Base-by-base conservation (phyloP, 2,797 vertebrate genomes). In the Sebastes jordani region DNA sequence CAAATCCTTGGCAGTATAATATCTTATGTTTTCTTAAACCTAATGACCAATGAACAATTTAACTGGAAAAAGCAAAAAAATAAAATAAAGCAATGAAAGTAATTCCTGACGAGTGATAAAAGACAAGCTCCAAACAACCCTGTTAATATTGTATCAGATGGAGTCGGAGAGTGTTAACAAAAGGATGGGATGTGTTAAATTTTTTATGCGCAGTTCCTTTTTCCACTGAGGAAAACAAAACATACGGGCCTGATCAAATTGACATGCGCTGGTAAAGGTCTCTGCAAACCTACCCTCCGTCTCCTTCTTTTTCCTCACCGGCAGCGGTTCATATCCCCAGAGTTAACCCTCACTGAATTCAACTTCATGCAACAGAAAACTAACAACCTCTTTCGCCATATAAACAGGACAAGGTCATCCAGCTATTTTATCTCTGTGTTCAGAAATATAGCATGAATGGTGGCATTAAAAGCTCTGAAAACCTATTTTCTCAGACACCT, bases 71-170 rank as follows among this genome's bases (percentile, higher is more conserved):
- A 71, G 11, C 10, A 30, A 74, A 42, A 72, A 42, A 20, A 62
- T 11, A 38, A 30, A 74, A 54, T 34, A 34, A 34, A 11, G 32
- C 32, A 34, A 34, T 4, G 34, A 8, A 63, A 25, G 7, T 32
- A 9, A 56, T 56, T 66, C 75, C 59, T 70, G 16, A 34, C 11
- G 9, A 75, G 71, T 81, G 74, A 85, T 82, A 73, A 83, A 86
- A 87, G 46, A 74, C 61, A 27, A 60, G 70, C 66, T 84, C 67
- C 78, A 90, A 91, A 85, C 80, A 87, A 76, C 27, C 18, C 29
- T 13, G 65, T 93, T 88, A 91, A 91, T 91, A 92, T 87, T 89
- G 80, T 30, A 91, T 83, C 83, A 87, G 58, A 75, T 55, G 58
- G 65, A 91, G 86, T 83, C 88, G 86, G 66, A 72, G 30, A 76